These are phyloP conservation scores for Pelobates fuscus DNA, from an alignment of 2,113 vertebrate species.

Conservation along the genomic window DNA sequence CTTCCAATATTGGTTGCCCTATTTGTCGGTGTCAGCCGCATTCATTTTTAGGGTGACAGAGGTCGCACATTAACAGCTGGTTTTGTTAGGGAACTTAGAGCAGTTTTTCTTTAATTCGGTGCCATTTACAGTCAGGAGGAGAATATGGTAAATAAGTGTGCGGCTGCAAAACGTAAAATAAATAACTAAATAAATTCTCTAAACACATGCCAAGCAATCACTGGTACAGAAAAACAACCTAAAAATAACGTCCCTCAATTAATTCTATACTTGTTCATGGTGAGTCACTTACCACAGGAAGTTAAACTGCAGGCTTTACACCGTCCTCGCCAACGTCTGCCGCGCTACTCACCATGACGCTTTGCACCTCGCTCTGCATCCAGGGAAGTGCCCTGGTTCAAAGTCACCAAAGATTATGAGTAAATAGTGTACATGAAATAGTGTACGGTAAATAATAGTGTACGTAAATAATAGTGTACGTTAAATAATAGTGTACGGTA, in stretches of 20 bases:
- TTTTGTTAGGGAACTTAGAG: no score
- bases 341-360: neutral
- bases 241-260: slow-evolving; percentile 38
- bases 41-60: no score
- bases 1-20: no score
- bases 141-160: slow-evolving; percentile 1
- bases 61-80: no score
- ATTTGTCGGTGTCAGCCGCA: no score
- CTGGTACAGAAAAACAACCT: slow-evolving; percentile 22
- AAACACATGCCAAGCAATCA: slow-evolving; percentile 18
- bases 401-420: neutral
- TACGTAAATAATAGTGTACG: no score
- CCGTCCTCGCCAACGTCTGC: neutral
- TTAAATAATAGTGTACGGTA: no score
- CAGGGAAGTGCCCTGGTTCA: slow-evolving; percentile 17
- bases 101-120: no score
- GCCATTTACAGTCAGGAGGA: neutral
- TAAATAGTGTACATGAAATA: no score
- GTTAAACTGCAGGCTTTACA: neutral
- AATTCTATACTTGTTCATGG: slow-evolving; percentile 29
- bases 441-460: no score
- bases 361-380: slow-evolving; percentile 11
- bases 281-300: slow-evolving; percentile 34
- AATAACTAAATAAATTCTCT: neutral
- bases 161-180: neutral